These are phyloP conservation scores for Perizoma affinitatum DNA, from an alignment of 2,888 invertebrate species.

Conservation along the genomic window DNA sequence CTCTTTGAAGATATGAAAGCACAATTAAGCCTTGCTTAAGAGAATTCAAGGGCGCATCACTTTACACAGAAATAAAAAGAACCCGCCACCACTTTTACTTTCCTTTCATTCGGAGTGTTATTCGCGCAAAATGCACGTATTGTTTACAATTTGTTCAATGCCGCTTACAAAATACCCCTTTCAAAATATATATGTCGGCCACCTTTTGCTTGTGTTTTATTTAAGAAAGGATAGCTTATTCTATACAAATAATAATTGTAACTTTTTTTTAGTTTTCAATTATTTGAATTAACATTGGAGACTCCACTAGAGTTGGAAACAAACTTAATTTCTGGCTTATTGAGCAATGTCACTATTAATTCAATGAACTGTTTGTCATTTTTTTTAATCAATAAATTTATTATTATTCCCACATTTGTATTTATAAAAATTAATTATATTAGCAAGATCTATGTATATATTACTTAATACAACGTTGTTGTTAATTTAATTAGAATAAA, in stretches of 20 bases:
- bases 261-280: neutral
- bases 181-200: conserved; percentile 39
- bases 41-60: conserved; percentile 77
- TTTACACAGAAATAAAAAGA: conserved; percentile 68
- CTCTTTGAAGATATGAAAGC: conserved; percentile 80
- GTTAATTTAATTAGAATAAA: no score
- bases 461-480: no score
- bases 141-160: conserved; percentile 59
- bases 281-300: neutral
- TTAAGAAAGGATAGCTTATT: conserved; percentile 30
- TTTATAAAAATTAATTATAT: no score
- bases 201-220: conserved; percentile 43
- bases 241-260: conserved; percentile 8
- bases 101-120: conserved; percentile 63
- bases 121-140: conserved; percentile 58
- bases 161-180: conserved; percentile 56
- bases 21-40: conserved; percentile 79
- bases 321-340: no score
- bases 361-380: no score
- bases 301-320: no score
- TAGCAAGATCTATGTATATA: no score
- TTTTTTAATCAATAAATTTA: no score
- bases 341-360: no score
- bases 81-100: conserved; percentile 72
- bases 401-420: no score